These are phyloP conservation scores for Drosophila suzukii DNA, from an alignment of 1,140 invertebrate genomes.

Conservation along the genomic window DNA sequence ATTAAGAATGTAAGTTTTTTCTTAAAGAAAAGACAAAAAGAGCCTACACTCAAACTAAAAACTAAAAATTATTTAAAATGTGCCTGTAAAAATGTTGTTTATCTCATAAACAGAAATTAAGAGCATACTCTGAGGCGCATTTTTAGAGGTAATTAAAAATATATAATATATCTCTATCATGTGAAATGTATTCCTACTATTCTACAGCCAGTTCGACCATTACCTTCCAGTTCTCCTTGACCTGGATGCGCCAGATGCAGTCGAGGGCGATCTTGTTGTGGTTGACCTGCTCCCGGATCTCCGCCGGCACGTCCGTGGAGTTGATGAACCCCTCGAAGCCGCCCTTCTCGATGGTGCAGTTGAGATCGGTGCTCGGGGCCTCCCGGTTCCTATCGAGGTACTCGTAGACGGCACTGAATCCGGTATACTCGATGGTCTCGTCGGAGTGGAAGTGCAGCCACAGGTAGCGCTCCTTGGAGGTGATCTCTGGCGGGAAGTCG, in stretches of 20 bases:
- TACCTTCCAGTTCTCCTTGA: conserved; percentile 89
- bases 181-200: too few species aligned
- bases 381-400: conserved; percentile 87
- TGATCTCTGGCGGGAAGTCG: conserved; percentile 91
- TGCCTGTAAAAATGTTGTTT: too few species aligned
- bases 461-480: conserved; percentile 90
- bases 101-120: too few species aligned
- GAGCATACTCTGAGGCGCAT: too few species aligned
- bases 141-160: too few species aligned
- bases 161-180: too few species aligned
- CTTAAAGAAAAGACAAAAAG: too few species aligned
- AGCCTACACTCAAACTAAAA: too few species aligned
- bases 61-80: too few species aligned
- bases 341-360: conserved; percentile 76
- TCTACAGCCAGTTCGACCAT: too few species aligned
- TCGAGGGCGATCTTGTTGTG: conserved; percentile 87
- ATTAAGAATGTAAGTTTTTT: too few species aligned
- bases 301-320: conserved; percentile 69
- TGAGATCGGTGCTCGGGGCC: conserved; percentile 77
- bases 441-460: conserved; percentile 95
- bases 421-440: conserved; percentile 92
- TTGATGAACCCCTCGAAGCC: conserved; percentile 79
- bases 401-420: conserved; percentile 92
- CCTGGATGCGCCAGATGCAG: conserved; percentile 92
- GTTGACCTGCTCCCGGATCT: conserved; percentile 71